phyloP scores from a whole-genome alignment of 2,797 vertebrate species.

The Labroides dimidiatus region DNA sequence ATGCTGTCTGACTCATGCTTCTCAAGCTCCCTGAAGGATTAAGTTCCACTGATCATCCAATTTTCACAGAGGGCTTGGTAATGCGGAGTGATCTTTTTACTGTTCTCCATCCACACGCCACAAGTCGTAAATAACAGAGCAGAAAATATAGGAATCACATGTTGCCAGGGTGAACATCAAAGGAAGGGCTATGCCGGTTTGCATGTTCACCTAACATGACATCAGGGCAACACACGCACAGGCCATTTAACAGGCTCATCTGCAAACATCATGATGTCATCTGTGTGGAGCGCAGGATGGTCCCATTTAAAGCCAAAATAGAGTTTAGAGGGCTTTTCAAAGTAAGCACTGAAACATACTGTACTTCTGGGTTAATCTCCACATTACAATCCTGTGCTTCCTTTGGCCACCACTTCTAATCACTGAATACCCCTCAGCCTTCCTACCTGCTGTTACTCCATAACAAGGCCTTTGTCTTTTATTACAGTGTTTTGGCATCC shows the following conservation, averaged over 20 bases:
- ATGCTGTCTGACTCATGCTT: conserved; percentile 81
- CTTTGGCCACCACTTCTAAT: conserved; percentile 19
- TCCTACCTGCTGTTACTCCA: neutral
- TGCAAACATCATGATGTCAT: conserved; percentile 80
- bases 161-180: conserved; percentile 76
- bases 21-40: conserved; percentile 76
- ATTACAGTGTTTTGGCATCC: conserved; percentile 22
- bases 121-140: conserved; percentile 79
- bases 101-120: conserved; percentile 75
- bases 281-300: conserved; percentile 65
- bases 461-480: neutral
- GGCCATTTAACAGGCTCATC: conserved; percentile 74
- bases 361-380: conserved; percentile 35
- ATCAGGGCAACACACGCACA: conserved; percentile 73
- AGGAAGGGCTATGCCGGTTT: conserved; percentile 67
- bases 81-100: conserved; percentile 69
- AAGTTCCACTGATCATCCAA: conserved; percentile 73
- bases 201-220: conserved; percentile 74
- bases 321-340: conserved; percentile 48
- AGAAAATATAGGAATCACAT: conserved; percentile 80
- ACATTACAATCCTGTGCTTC: conserved; percentile 38
- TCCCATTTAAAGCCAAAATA: conserved; percentile 67
- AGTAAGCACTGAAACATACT: conserved; percentile 44
- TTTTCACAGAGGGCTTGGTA: conserved; percentile 70
- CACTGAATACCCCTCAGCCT: neutral